phyloP scores from a whole-genome alignment of 2,888 invertebrate species.

The Prostheceraeus crozeri region DNA sequence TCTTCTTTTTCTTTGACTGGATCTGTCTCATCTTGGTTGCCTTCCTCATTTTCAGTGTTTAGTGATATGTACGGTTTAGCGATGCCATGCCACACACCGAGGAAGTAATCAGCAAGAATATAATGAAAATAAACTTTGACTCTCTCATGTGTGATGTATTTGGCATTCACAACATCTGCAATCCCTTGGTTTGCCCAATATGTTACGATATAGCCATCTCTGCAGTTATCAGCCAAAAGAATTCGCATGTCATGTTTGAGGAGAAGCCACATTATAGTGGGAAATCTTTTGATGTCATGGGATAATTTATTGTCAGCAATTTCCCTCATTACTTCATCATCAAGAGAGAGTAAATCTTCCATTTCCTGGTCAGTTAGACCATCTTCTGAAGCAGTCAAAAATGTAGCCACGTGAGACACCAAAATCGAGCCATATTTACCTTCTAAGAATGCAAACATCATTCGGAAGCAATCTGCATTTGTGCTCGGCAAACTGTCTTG shows the following conservation, averaged over 20 bases:
- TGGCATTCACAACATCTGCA: constrained; percentile 42
- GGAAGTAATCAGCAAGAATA: constrained; percentile 52
- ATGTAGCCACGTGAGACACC: constrained; percentile 46
- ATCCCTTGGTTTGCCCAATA: constrained; percentile 47
- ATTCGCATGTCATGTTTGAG: constrained; percentile 47
- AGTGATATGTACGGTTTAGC: constrained; percentile 45
- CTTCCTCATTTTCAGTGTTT: constrained; percentile 17
- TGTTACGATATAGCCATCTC: constrained; percentile 48
- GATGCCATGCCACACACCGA: constrained; percentile 48
- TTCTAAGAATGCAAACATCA: constrained; percentile 46
- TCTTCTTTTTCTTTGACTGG: constrained; percentile 39
- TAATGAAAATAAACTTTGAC: constrained; percentile 45
- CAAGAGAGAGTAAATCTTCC: constrained; percentile 54
- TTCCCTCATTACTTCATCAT: constrained; percentile 49
- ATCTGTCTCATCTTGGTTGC: not conserved
- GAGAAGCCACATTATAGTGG: constrained; percentile 47
- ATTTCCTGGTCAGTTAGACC: constrained; percentile 55
- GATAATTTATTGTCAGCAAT: constrained; percentile 43
- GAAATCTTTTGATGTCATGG: constrained; percentile 44
- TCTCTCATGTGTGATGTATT: constrained; percentile 45
- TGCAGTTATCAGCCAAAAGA: constrained; percentile 44
- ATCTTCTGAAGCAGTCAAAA: constrained; percentile 48
- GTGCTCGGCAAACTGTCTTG: not conserved
- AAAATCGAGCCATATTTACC: constrained; percentile 45
- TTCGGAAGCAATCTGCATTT: constrained; percentile 39